These are phyloP conservation scores for Strix aluco DNA, from an alignment of 2,113 vertebrate species.

Conservation along the genomic window DNA sequence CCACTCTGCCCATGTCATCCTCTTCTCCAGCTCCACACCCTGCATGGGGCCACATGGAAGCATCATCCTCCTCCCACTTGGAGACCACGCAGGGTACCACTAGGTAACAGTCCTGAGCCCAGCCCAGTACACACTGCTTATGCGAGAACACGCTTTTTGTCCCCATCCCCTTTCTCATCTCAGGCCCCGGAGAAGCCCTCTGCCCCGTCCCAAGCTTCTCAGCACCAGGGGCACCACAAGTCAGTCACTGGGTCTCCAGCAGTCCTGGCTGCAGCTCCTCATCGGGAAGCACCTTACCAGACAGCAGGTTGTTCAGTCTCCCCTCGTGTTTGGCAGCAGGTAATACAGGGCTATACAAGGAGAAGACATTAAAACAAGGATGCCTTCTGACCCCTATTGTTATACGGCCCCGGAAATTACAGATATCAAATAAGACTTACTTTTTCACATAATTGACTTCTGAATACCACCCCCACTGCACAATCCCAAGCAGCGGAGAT, in stretches of 20 bases:
- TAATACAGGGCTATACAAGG: not conserved
- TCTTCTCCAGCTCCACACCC: not conserved
- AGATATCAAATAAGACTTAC: not conserved
- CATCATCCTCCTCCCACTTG: not conserved
- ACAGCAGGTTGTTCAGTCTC: not conserved
- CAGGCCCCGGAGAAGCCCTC: not conserved
- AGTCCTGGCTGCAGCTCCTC: not conserved
- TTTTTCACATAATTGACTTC: not conserved
- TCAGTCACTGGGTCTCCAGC: not conserved
- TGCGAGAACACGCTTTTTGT: not conserved
- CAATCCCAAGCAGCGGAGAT: not conserved
- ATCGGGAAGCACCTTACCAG: not conserved
- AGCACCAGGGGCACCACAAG: accelerated
- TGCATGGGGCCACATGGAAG: not conserved
- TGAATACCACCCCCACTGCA: not conserved
- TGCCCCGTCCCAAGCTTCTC: not conserved
- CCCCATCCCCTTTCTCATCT: not conserved
- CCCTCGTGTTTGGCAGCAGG: not conserved
- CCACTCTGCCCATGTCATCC: not conserved
- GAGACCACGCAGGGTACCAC: not conserved
- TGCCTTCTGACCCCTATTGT: not conserved
- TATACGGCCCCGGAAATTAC: not conserved
- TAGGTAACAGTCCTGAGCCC: not conserved
- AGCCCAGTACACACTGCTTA: accelerated
- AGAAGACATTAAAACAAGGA: not conserved